A percentile compares a stretch with the other conserved stretches of the same genome.
phyloP scores from a whole-genome alignment of 2,888 invertebrate species.

The Ormyrus labotus region DNA sequence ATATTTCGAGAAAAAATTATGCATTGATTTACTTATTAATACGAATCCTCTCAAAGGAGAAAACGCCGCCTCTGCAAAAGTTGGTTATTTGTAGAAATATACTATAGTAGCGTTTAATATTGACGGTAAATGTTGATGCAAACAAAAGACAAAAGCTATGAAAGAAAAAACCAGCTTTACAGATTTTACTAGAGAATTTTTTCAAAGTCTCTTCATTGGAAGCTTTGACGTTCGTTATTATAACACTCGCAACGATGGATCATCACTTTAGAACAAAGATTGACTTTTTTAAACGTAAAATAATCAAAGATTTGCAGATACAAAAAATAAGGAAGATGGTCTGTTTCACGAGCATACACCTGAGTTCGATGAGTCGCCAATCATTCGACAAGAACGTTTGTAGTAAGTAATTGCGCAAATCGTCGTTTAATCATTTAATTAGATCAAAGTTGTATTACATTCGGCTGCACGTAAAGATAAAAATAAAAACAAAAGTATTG shows the following conservation, averaged over 20 bases:
- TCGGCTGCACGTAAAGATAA: slow-evolving; percentile 41
- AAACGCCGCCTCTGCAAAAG: slow-evolving; percentile 66
- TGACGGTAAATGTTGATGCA: slow-evolving; percentile 63
- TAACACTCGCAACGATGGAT: slow-evolving; percentile 33
- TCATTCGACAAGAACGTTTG: slow-evolving; percentile 38
- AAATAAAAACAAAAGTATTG: slow-evolving; percentile 29
- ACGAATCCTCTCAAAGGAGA: slow-evolving; percentile 62
- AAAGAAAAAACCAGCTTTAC: slow-evolving; percentile 45
- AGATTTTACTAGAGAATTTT: slow-evolving; percentile 27
- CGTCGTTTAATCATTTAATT: slow-evolving; percentile 46
- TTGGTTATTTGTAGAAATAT: slow-evolving; percentile 67
- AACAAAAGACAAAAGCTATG: slow-evolving; percentile 53
- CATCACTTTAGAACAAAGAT: slow-evolving; percentile 33
- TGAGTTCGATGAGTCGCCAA: slow-evolving; percentile 53
- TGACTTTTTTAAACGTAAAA: slow-evolving; percentile 43
- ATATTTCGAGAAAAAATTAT: slow-evolving; percentile 63
- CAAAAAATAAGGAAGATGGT: slow-evolving; percentile 34
- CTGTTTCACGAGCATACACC: slow-evolving; percentile 39
- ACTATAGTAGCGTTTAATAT: slow-evolving; percentile 56
- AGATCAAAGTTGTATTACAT: slow-evolving; percentile 43
- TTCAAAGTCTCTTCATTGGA: slow-evolving; percentile 35
- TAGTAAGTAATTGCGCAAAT: slow-evolving; percentile 31
- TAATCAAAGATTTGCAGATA: slow-evolving; percentile 51
- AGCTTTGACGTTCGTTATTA: slow-evolving; percentile 35
- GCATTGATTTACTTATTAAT: slow-evolving; percentile 64